Evolutionary conservation across 2,888 invertebrate genomes (phyloP).

Genomic region (Limnephilus auricula): DNA sequence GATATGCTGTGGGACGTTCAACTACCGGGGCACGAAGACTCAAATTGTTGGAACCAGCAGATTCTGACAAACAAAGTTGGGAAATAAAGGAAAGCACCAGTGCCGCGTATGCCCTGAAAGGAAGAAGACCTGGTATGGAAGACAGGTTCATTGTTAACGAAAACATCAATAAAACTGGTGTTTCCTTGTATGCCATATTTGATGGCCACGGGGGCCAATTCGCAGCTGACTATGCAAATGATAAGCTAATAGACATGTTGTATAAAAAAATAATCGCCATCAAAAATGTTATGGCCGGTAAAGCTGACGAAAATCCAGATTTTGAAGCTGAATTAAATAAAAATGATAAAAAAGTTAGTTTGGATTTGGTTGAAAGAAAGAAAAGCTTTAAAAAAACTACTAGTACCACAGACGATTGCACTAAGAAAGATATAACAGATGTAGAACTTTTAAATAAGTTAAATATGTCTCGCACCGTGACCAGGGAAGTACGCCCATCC

Average conservation of each 20-base stretch:
- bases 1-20: constrained; percentile 81
- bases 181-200: constrained; percentile 94
- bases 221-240: constrained; percentile 94
- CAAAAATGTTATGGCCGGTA: constrained; percentile 82
- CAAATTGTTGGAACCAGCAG: constrained; percentile 77
- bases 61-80: constrained; percentile 76
- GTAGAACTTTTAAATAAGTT: constrained; percentile 82
- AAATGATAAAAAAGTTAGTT: constrained; percentile 71
- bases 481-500: constrained; percentile 79
- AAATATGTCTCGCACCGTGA: constrained; percentile 79
- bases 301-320: constrained; percentile 70
- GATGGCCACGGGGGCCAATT: constrained; percentile 98
- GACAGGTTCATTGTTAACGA: constrained; percentile 94
- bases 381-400: constrained; percentile 83
- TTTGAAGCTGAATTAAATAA: constrained; percentile 71
- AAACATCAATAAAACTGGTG: constrained; percentile 88
- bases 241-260: constrained; percentile 89
- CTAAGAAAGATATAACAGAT: constrained; percentile 82
- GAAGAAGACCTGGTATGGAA: constrained; percentile 94
- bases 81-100: constrained; percentile 53
- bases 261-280: constrained; percentile 86
- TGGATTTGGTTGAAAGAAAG: constrained; percentile 72
- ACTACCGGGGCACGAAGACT: constrained; percentile 78
- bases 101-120: constrained; percentile 94
- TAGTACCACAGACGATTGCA: constrained; percentile 79